Conservation (phyloP, 2,888 invertebrate species). For the Nomada fucata region DNA sequence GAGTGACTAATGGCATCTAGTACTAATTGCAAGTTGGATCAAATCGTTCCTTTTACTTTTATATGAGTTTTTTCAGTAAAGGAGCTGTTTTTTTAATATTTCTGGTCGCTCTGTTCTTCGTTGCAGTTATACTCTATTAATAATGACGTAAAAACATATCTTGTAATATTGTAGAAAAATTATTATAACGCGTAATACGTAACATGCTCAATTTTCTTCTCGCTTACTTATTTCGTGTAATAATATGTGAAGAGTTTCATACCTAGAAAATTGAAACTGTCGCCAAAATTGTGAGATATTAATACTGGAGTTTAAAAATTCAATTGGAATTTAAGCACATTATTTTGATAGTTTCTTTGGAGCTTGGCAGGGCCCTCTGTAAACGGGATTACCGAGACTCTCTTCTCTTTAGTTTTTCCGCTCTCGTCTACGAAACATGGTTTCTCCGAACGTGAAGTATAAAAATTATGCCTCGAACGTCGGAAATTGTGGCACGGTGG, state of each 20-base stretch:
- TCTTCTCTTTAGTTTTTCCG: neutral
- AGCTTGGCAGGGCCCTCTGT: no score
- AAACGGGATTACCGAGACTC: neutral
- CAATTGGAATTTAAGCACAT: neutral
- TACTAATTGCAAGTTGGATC: neutral
- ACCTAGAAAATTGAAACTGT: neutral
- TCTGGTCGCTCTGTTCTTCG: neutral
- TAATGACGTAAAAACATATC: no score
- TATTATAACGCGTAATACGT: neutral
- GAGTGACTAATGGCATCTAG: no score
- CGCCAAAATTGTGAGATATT: neutral
- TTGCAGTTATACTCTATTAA: no score
- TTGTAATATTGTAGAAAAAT: no score
- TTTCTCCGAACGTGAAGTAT: conserved; percentile 13
- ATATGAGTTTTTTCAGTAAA: no score
- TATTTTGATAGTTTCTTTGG: neutral
- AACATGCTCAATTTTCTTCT: neutral
- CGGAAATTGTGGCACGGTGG: conserved; percentile 11
- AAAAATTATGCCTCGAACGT: conserved; percentile 17
- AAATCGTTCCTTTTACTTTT: no score
- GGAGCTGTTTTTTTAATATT: neutral
- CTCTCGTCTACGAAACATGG: neutral
- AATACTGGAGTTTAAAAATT: neutral
- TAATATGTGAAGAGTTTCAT: no score
- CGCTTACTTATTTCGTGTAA: neutral